These are phyloP conservation scores for Yponomeuta cagnagella DNA, from an alignment of 2,888 invertebrate species.

Conservation along the genomic window DNA sequence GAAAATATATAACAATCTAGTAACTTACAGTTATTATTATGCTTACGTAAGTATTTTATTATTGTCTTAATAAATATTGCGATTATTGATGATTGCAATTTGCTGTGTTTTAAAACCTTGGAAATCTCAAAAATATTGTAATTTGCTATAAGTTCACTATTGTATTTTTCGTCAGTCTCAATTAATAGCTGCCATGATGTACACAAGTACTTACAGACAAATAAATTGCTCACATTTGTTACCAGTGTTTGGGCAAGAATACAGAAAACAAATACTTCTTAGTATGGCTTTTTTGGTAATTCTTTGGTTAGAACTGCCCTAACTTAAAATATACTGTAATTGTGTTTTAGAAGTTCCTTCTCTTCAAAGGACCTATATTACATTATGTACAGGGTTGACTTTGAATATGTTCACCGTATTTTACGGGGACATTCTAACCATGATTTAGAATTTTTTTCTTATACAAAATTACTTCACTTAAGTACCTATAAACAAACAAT, in stretches of 20 bases:
- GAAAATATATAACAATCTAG: conserved; percentile 64
- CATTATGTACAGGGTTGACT: too few species aligned
- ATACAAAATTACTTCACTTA: too few species aligned
- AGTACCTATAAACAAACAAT: too few species aligned
- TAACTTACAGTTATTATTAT: conserved; percentile 17
- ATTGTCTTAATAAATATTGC: conserved; percentile 13
- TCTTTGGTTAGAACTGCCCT: too few species aligned
- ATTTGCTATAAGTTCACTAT: conserved; percentile 22
- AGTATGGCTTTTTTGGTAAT: too few species aligned
- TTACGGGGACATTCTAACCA: too few species aligned
- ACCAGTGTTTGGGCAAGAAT: neutral
- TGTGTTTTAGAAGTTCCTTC: too few species aligned
- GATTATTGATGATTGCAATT: neutral
- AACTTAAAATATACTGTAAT: too few species aligned
- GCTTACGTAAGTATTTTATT: conserved; percentile 13
- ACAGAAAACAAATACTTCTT: too few species aligned
- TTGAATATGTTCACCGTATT: too few species aligned
- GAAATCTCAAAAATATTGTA: conserved; percentile 17
- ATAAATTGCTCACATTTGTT: neutral
- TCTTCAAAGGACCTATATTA: too few species aligned
- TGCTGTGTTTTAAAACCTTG: neutral
- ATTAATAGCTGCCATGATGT: conserved; percentile 23
- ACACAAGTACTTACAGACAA: neutral
- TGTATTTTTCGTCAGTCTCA: conserved; percentile 21
- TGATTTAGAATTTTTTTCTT: too few species aligned